Conservation (phyloP, 2,797 vertebrate species). For the Catamblyrhynchus diadema region DNA sequence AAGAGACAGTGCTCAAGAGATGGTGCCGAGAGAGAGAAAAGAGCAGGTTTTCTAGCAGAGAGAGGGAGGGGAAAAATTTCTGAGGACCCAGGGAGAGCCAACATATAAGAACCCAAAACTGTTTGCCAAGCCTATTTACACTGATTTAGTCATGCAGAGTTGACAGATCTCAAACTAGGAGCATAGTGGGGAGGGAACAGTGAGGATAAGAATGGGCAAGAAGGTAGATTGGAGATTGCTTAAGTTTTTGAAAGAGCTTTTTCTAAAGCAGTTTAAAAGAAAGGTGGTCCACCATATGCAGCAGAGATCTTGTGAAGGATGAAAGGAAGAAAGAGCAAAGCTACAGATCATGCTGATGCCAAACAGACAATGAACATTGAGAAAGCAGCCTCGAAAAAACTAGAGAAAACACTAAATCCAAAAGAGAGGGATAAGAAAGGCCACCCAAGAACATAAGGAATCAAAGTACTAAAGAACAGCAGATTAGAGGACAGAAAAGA, state of each 20-base stretch:
- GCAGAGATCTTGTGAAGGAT: slow-evolving; percentile 65
- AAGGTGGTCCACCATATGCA: slow-evolving; percentile 60
- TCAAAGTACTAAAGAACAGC: slow-evolving; percentile 68
- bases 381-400: slow-evolving; percentile 46
- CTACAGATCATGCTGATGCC: slow-evolving; percentile 62
- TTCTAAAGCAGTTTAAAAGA: slow-evolving; percentile 63
- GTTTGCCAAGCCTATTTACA: slow-evolving; percentile 70
- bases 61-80: background rate
- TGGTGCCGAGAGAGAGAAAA: slow-evolving; percentile 52
- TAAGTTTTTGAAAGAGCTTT: slow-evolving; percentile 63
- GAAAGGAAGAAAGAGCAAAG: slow-evolving; percentile 56
- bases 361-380: slow-evolving; percentile 70
- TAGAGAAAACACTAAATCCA: slow-evolving; percentile 60
- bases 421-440: slow-evolving; percentile 63
- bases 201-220: slow-evolving; percentile 57
- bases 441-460: slow-evolving; percentile 63
- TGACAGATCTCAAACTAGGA: slow-evolving; percentile 59
- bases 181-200: slow-evolving; percentile 29
- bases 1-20: slow-evolving; percentile 46
- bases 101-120: slow-evolving; percentile 60
- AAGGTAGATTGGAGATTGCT: slow-evolving; percentile 32
- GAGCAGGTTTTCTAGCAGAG: slow-evolving; percentile 39
- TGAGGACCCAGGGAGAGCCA: slow-evolving; percentile 29
- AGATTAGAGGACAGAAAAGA: slow-evolving; percentile 64
- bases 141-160: slow-evolving; percentile 58